Evolutionary conservation across 2,888 invertebrate species (phyloP).

Genomic region (Mycalesis mineus): DNA sequence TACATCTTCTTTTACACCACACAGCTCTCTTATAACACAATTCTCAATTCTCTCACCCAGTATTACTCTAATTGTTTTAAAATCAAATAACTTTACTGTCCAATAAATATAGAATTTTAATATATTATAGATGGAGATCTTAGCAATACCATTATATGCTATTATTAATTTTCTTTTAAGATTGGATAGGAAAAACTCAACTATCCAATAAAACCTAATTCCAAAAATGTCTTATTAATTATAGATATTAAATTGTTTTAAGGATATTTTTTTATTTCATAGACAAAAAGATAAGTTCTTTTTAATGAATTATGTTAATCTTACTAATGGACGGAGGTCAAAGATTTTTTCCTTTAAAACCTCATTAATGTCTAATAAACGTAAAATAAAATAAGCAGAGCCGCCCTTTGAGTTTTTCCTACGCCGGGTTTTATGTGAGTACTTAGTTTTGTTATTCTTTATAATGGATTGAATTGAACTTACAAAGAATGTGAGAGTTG

Average conservation of each 20-base stretch:
- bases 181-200: no score
- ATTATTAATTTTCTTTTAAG: no score
- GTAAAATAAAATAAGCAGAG: conserved; percentile 7
- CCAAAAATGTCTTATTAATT: not conserved
- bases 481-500: not conserved
- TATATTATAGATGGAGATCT: no score
- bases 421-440: not conserved
- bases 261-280: no score
- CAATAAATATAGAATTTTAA: no score
- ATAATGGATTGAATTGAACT: not conserved
- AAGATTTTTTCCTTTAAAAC: conserved; percentile 6
- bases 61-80: no score
- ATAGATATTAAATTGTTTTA: not conserved
- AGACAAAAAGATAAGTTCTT: not conserved
- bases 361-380: conserved; percentile 12
- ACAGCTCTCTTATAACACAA: no score
- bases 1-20: no score
- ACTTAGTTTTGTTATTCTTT: not conserved
- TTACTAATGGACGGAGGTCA: conserved; percentile 17
- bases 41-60: no score
- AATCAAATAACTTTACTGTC: no score
- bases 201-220: no score
- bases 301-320: conserved; percentile 10
- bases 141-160: no score
- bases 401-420: not conserved